Evolutionary conservation across 2,113 vertebrate genomes (phyloP), one percentile per base, ranked within the genome.

Genomic region (Sula dactylatra): DNA sequence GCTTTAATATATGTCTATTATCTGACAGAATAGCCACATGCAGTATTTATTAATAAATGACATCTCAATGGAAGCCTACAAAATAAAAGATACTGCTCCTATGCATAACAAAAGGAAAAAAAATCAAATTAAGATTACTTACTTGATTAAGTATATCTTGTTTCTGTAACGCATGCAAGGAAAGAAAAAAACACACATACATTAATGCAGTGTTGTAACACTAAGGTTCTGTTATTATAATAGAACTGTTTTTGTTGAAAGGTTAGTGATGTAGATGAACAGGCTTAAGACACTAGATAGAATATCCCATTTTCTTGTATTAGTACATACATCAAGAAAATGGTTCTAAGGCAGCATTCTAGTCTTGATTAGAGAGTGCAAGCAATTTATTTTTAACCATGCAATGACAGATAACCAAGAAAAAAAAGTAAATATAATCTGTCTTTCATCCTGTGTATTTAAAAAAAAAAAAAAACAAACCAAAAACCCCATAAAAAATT

Each of bases 101-200:
- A 49, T 10, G 79, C 32, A 95, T 42, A 93, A 71, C 36, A 97
- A 55, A 97, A 86, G 69, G 24, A 21, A 13, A 27, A 65, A 96
- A 96, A 86, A 88, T 29, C 91, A 95, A 96, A 97, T 90, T 94
- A 97, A 92, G 83, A 90, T 82, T 97, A 96, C 98, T 99, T 99
- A 99, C 99, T 99, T 99, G 99, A 92, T 98, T 99, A 98, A 99
- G 99, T 97, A 99, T 99, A 93, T 99, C 99, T 98, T 99, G 99
- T 97, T 99, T 99, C 99, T 99, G 97, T 45, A 96, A 71, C 55
- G 97, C 98, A 98, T 98, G 97, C 94, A 98, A 97, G 91, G 71
- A 98, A 98, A 98, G 93, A 97, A 96, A 95, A 95, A 83, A 81
- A 96, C 92, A 98, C 44, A 97, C 55, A 85, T 59, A 85, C 4